These are phyloP conservation scores for Mustela lutreola DNA, from an alignment of 2,113 vertebrate species.

Conservation along the genomic window DNA sequence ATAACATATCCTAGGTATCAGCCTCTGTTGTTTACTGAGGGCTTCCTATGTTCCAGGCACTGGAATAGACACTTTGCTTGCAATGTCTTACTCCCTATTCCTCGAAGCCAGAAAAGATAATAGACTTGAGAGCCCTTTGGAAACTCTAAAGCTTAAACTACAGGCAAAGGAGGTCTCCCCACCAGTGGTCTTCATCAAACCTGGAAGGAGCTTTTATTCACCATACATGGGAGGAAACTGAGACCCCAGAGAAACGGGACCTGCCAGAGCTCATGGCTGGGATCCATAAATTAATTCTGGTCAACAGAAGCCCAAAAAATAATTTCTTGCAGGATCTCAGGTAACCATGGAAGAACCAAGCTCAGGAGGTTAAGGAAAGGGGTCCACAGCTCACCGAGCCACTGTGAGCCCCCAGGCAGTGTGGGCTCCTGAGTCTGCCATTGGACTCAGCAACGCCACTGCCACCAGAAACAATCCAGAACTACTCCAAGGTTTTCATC, in stretches of 20 bases:
- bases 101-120: not conserved
- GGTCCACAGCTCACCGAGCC: not conserved
- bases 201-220: not conserved
- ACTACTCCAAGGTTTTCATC: not conserved
- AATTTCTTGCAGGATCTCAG: not conserved
- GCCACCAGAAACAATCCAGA: not conserved
- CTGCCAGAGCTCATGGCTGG: not conserved
- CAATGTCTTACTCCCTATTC: not conserved
- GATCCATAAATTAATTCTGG: not conserved
- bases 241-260: not conserved
- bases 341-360: not conserved
- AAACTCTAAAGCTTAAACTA: not conserved
- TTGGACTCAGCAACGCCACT: not conserved
- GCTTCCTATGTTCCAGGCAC: not conserved
- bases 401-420: too few species aligned
- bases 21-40: not conserved
- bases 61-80: not conserved
- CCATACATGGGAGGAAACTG: not conserved
- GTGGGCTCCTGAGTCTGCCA: not conserved
- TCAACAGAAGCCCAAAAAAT: not conserved
- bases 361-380: not conserved
- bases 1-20: not conserved
- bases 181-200: not conserved
- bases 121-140: not conserved
- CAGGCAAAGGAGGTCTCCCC: not conserved